phyloP scores from a whole-genome alignment of 1,140 invertebrate genomes.

The Meloidogyne hapla region DNA sequence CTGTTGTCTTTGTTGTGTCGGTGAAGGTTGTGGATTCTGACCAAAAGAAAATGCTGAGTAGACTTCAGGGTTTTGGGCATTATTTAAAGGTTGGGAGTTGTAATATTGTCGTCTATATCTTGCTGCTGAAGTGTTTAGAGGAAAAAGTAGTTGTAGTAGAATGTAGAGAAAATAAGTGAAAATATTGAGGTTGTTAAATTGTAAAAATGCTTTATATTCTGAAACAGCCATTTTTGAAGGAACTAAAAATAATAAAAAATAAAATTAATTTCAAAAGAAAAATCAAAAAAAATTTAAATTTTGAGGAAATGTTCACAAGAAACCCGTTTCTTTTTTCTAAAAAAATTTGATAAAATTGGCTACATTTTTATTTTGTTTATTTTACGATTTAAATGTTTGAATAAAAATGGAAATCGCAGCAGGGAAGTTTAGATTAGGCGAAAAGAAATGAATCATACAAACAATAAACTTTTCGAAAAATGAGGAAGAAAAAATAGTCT shows the following conservation, averaged over 20 bases:
- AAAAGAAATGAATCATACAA: background rate
- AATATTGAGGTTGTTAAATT: background rate
- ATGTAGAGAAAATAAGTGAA: background rate
- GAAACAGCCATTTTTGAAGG: background rate
- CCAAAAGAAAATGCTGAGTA: background rate
- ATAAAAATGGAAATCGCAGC: background rate
- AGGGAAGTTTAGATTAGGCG: background rate
- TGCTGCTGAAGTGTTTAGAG: background rate
- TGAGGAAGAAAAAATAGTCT: too few relatives aligned
- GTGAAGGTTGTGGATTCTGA: background rate
- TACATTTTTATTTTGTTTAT: background rate
- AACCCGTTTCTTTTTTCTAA: too few relatives aligned
- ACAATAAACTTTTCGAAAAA: too few relatives aligned
- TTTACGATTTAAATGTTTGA: background rate
- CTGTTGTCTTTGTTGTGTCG: conserved; percentile 2
- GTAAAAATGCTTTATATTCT: background rate
- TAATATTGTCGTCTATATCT: conserved; percentile 5
- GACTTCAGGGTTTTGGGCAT: background rate
- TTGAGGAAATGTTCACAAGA: too few relatives aligned
- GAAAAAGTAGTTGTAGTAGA: background rate
- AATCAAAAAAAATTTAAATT: too few relatives aligned
- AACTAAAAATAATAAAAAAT: too few relatives aligned
- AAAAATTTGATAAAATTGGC: background rate
- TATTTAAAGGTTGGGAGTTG: too few relatives aligned
- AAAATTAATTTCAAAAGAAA: too few relatives aligned